Conservation (phyloP, 1,140 invertebrate species). For the Palaemon carinicauda region DNA sequence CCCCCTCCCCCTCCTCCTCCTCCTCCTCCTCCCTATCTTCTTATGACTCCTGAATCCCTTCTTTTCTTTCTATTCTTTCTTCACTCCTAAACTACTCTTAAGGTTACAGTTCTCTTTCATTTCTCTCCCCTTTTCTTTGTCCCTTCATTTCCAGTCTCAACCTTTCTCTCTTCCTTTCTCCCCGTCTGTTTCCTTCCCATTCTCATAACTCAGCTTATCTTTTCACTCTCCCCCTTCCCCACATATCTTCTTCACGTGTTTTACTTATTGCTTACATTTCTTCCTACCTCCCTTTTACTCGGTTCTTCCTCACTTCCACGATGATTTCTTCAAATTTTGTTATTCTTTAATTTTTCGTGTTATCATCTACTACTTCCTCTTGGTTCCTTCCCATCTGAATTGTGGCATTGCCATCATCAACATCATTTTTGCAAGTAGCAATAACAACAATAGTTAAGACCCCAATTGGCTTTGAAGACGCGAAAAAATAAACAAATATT, state of each 20-base stretch:
- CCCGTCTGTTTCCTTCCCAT: neutral
- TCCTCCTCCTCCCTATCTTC: neutral
- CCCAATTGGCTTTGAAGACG: too few species aligned
- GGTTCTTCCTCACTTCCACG: neutral
- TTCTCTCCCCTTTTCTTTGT: neutral
- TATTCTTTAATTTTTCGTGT: neutral
- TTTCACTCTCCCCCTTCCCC: too few species aligned
- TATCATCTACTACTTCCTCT: neutral
- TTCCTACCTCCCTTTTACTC: neutral
- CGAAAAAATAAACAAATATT: too few species aligned
- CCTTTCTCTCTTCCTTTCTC: neutral
- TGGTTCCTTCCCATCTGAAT: neutral
- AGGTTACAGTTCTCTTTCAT: neutral
- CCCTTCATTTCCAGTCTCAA: neutral
- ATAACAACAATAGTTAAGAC: too few species aligned
- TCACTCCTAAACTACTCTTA: neutral
- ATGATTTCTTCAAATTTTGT: neutral
- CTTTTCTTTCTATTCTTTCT: neutral
- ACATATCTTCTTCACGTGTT: too few species aligned
- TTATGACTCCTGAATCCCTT: neutral
- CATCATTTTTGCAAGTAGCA: too few species aligned
- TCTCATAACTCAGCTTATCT: too few species aligned
- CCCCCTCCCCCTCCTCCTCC: neutral
- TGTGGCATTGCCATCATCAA: too few species aligned
- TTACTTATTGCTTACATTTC: too few species aligned